Evolutionary conservation across 2,797 vertebrate genomes (phyloP).

Genomic region (Cryptoprocta ferox): DNA sequence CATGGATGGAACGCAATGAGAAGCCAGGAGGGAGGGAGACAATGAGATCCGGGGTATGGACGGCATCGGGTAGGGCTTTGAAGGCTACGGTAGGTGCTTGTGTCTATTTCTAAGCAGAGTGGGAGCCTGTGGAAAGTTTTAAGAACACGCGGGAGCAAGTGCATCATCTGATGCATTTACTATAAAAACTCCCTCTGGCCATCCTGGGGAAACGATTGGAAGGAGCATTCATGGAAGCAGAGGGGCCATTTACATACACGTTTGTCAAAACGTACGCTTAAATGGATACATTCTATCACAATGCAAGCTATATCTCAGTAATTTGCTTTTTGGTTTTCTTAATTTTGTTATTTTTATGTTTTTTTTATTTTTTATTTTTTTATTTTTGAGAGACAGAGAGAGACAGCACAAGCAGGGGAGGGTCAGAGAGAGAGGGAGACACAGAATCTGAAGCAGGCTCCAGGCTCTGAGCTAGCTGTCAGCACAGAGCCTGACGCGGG

Average conservation of each 20-base stretch:
- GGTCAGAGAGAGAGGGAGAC: too few species aligned
- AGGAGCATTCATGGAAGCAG: background rate
- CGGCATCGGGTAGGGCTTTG: rapidly evolving
- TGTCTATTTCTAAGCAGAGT: background rate
- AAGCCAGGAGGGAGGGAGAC: background rate
- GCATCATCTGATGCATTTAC: background rate
- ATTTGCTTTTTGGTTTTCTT: background rate
- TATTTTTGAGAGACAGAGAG: too few species aligned
- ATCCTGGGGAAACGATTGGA: background rate
- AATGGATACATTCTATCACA: background rate
- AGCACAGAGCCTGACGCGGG: too few species aligned
- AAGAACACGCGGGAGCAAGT: background rate
- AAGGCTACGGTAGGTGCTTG: background rate
- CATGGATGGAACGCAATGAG: background rate
- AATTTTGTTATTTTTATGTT: too few species aligned
- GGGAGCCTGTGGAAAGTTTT: background rate
- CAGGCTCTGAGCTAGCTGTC: too few species aligned
- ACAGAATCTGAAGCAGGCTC: too few species aligned
- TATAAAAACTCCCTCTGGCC: background rate
- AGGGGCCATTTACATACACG: background rate
- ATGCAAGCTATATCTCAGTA: background rate
- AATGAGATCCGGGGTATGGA: background rate
- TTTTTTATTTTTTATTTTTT: too few species aligned
- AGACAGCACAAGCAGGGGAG: too few species aligned
- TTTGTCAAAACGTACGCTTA: background rate